A percentile compares a stretch with the other conserved stretches of the same genome.
Evolutionary conservation across 2,797 vertebrate genomes (phyloP).

Genomic region (Pantherophis alleghaniensis): DNA sequence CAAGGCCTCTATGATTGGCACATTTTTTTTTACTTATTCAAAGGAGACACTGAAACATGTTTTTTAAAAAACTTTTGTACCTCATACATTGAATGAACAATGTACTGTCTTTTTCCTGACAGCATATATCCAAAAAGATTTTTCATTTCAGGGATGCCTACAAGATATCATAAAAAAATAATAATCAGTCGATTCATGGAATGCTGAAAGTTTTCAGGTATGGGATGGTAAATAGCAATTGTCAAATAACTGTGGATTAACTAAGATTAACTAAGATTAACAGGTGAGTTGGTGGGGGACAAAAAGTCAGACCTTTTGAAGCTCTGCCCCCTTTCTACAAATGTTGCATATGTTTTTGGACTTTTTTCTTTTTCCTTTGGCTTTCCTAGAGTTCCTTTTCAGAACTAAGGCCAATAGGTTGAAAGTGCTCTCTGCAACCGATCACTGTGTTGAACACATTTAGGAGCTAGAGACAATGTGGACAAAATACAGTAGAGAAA

Average conservation of each 20-base stretch:
- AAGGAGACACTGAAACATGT: neutral
- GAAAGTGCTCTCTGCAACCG: neutral
- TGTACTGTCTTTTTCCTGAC: neutral
- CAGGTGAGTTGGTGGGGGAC: neutral
- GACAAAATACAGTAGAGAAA: neutral
- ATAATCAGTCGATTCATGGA: neutral
- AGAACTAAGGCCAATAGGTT: neutral
- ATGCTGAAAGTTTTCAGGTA: neutral
- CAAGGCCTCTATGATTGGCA: neutral
- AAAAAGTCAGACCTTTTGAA: neutral
- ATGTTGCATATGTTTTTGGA: neutral
- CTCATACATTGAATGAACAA: neutral
- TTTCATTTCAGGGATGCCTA: neutral
- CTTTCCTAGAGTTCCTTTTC: neutral
- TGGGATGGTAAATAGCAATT: neutral
- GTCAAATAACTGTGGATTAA: neutral
- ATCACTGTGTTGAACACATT: neutral
- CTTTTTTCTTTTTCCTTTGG: neutral
- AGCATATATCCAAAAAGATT: neutral
- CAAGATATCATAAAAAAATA: neutral
- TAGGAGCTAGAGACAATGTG: neutral
- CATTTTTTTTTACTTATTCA: neutral
- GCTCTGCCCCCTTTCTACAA: neutral
- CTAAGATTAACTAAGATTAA: neutral
- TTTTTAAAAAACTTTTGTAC: neutral